Evolutionary conservation across 2,797 vertebrate genomes (phyloP), one percentile per base, ranked within the genome.

Genomic region (Mormyrops boulengeri): DNA sequence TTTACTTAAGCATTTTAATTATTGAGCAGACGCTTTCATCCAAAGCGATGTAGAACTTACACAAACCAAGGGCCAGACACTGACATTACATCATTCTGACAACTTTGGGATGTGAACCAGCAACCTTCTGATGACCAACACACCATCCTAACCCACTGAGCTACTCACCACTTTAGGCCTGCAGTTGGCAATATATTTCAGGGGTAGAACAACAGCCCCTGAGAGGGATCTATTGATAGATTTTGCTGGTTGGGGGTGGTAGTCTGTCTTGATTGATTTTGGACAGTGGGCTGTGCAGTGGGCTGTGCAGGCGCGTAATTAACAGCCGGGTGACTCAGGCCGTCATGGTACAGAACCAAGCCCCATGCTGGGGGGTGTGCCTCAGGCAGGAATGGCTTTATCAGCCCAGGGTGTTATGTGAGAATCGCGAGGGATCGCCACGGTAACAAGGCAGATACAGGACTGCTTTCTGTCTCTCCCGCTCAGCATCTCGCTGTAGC

Each of bases 341-440:
- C 90, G 90, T 91, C 91, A 92, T 92, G 90, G 87, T 87, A 90
- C 50, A 80, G 52, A 62, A 41, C 34, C 88, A 91, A 90, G 73
- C 90, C 77, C 89, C 82, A 89, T 88, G 91, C 88, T 66, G 82
- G 50, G 44, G 89, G 90, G 82, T 66, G 90, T 38, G 88, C 89
- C 91, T 90, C 89, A 88, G 89, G 91, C 89, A 90, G 89, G 89
- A 92, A 90, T 89, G 91, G 91, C 91, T 91, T 92, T 90, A 91
- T 93, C 92, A 92, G 91, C 91, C 57, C 62, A 84, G 53, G 73
- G 92, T 92, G 92, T 92, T 92, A 91, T 91, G 92, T 92, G 92
- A 92, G 88, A 88, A 89, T 90, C 88, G 90, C 89, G 90, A 92
- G 92, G 91, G 91, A 93, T 92, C 90, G 91, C 91, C 49, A 66